phyloP scores from a whole-genome alignment of 2,888 invertebrate genomes.

The Drosophila putrida region DNA sequence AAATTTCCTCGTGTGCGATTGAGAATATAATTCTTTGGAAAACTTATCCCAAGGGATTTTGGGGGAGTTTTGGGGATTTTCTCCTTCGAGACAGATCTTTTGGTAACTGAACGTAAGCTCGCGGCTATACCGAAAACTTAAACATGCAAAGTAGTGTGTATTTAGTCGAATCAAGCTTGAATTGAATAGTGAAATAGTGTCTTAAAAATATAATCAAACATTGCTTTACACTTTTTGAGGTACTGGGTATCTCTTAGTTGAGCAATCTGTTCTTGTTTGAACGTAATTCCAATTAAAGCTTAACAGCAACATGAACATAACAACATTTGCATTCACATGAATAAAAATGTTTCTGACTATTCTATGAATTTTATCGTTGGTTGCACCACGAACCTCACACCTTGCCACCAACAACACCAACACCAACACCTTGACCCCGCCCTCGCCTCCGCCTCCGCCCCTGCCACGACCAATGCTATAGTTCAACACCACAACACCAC shows the following conservation, averaged over 20 bases:
- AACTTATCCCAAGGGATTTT: not conserved
- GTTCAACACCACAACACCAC: constrained; percentile 1
- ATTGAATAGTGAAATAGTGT: too few species aligned
- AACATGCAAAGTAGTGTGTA: not conserved
- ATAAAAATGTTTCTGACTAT: constrained; percentile 3
- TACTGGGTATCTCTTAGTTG: constrained; percentile 3
- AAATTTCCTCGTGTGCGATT: constrained; percentile 6
- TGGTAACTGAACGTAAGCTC: not conserved
- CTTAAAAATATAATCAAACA: too few species aligned
- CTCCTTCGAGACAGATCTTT: not conserved
- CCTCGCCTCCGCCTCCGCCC: too few species aligned
- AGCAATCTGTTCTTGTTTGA: not conserved
- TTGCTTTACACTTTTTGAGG: not conserved
- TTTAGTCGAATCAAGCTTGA: not conserved
- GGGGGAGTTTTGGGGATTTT: not conserved
- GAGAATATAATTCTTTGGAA: constrained; percentile 5
- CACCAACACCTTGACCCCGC: not conserved
- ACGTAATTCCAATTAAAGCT: not conserved
- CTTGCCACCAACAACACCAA: not conserved
- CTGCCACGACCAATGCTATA: too few species aligned
- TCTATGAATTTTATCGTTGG: constrained; percentile 4
- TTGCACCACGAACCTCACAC: constrained; percentile 2
- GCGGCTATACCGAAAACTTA: not conserved
- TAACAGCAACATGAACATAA: constrained; percentile 1
- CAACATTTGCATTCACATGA: constrained; percentile 10